Evolutionary conservation across 2,113 vertebrate genomes (phyloP).

Genomic region (Hemiprocne comata): DNA sequence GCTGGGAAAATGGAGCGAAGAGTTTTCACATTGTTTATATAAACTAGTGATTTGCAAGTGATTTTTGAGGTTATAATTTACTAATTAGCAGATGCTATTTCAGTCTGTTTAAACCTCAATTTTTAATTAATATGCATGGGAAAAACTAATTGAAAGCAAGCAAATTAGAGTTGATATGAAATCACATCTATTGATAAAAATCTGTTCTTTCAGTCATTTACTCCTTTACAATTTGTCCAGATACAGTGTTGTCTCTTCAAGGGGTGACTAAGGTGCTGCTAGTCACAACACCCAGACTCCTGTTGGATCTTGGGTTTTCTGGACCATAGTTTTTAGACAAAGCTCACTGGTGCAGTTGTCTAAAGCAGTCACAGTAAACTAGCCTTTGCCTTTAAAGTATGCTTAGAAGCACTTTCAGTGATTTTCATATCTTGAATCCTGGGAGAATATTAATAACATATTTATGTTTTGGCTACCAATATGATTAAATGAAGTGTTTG

Average conservation of each 20-base stretch:
- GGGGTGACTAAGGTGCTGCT: not conserved
- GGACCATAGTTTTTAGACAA: not conserved
- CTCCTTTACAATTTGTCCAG: not conserved
- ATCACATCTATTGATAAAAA: not conserved
- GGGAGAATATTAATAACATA: not conserved
- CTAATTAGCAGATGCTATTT: slow-evolving; percentile 39
- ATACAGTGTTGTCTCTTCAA: not conserved
- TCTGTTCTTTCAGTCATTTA: not conserved
- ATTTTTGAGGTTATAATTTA: slow-evolving; percentile 48
- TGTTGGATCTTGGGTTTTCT: not conserved
- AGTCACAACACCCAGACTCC: not conserved
- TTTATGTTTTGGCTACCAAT: not conserved
- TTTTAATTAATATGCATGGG: slow-evolving; percentile 6
- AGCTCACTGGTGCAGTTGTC: not conserved
- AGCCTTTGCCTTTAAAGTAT: not conserved
- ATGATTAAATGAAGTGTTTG: not conserved
- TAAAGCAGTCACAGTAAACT: not conserved
- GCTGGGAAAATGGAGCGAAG: not conserved
- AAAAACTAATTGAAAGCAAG: slow-evolving; percentile 9
- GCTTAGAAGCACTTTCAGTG: not conserved
- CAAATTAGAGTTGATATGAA: not conserved
- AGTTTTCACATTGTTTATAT: not conserved
- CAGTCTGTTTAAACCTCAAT: slow-evolving; percentile 4
- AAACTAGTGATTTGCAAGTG: slow-evolving; percentile 5
- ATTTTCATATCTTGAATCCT: not conserved